These are phyloP conservation scores for Tauraco hartlaubi DNA, from an alignment of 2,797 vertebrate species.

Conservation along the genomic window DNA sequence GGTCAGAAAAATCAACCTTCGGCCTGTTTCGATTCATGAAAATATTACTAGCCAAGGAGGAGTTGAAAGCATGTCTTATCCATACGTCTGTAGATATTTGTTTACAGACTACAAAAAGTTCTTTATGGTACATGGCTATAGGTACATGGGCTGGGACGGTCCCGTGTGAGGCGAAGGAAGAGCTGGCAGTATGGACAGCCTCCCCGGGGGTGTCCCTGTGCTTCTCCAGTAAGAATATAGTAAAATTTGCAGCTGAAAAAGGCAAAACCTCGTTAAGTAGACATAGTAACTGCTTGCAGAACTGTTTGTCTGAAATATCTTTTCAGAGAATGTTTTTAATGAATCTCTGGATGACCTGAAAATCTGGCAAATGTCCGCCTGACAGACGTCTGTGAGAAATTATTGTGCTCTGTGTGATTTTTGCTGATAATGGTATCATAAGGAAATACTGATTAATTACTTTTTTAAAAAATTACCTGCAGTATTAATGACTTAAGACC, in stretches of 20 bases:
- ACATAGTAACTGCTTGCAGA: background rate
- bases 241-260: background rate
- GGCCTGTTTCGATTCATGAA: background rate
- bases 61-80: background rate
- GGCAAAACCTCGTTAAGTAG: background rate
- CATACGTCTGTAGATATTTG: background rate
- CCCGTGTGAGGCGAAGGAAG: background rate
- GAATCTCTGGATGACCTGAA: background rate
- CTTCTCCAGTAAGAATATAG: background rate
- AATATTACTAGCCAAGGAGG: background rate
- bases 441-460: background rate
- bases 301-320: background rate
- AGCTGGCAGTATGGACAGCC: rapidly evolving
- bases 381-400: background rate
- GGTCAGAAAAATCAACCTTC: background rate
- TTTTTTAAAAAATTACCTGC: background rate
- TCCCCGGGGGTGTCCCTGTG: background rate
- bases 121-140: background rate
- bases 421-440: background rate
- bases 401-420: background rate
- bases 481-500: background rate
- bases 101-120: background rate
- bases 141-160: background rate
- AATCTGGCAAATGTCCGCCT: background rate
- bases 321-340: background rate